phyloP scores from a whole-genome alignment of 2,113 vertebrate species.

The Silurus asotus region DNA sequence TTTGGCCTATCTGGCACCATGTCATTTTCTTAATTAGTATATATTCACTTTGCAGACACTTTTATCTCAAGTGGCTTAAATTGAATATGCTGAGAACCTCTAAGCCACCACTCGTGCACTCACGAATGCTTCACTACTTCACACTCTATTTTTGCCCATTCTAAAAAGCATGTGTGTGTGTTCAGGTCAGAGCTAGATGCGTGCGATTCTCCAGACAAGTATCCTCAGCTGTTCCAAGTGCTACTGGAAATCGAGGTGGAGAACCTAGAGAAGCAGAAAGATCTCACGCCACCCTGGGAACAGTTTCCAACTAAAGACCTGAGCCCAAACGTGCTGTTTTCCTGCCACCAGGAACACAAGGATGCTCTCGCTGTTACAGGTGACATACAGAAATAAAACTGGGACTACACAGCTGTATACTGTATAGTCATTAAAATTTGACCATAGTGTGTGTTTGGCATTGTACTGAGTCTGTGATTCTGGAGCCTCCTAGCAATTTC shows the following conservation, averaged over 20 bases:
- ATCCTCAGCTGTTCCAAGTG: constrained; percentile 94
- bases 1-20: background rate
- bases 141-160: background rate
- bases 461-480: background rate
- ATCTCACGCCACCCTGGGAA: constrained; percentile 95
- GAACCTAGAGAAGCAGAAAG: constrained; percentile 84
- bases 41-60: background rate
- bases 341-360: constrained; percentile 93
- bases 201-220: constrained; percentile 95
- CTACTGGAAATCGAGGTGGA: constrained; percentile 91
- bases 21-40: background rate
- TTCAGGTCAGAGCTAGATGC: constrained; percentile 92
- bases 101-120: background rate
- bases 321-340: constrained; percentile 90
- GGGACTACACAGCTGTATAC: background rate
- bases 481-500: background rate
- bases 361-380: constrained; percentile 87
- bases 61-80: background rate
- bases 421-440: background rate
- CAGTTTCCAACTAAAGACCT: constrained; percentile 93
- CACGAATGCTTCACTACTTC: background rate
- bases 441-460: background rate
- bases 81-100: background rate
- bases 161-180: constrained; percentile 9
- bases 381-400: constrained; percentile 55